Evolutionary conservation across 2,888 invertebrate genomes (phyloP), one percentile per base, ranked within the genome.

Genomic region (Eupithecia centaureata): DNA sequence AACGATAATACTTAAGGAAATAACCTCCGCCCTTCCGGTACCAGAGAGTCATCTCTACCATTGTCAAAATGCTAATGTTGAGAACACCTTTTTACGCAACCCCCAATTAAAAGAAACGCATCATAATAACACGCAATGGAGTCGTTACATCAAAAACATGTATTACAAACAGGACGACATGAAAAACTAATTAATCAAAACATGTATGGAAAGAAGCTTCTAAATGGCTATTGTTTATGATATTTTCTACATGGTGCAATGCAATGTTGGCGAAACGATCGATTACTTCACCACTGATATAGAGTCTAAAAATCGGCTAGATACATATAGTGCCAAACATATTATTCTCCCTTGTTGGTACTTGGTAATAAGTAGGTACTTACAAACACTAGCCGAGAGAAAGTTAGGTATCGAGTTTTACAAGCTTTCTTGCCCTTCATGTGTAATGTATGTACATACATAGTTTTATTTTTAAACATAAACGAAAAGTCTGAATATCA

Each of bases 121-220:
- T 76, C 77, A 78, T 77, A 79, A 78, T 74, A 77, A 63, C 84
- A 84, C 79, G 84, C 84, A 79, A 83, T 77, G 79, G 80, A 76
- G 75, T 76, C 73, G 79, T 81, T 82, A 80, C 81, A 78, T 79
- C 77, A 78, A 77, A 79, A 82, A 82, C 82, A 79, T 76, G 82
- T 77, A 76, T 70, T 73, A 61, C 70, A 76, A 81, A 79, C 76
- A 77, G 78, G 76, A 76, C 74, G 79, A 82, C 79, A 76, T 71
- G 79, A 77, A 77, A 76, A 80, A 77, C 79, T 77, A 73, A 80
- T 79, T 73, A 76, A 66, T 67, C 72, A 76, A 61, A 65, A 71
- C 73, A 72, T 68, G 68, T 65, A 68, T 71, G 69, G 61, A 71
- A 67, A 65, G 68, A 70, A 71, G 61, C 25, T 27, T 68, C 38